A percentile compares a stretch with the other conserved stretches of the same genome.
phyloP scores from a whole-genome alignment of 2,797 vertebrate genomes.

The Petrocephalus schoutedeni region DNA sequence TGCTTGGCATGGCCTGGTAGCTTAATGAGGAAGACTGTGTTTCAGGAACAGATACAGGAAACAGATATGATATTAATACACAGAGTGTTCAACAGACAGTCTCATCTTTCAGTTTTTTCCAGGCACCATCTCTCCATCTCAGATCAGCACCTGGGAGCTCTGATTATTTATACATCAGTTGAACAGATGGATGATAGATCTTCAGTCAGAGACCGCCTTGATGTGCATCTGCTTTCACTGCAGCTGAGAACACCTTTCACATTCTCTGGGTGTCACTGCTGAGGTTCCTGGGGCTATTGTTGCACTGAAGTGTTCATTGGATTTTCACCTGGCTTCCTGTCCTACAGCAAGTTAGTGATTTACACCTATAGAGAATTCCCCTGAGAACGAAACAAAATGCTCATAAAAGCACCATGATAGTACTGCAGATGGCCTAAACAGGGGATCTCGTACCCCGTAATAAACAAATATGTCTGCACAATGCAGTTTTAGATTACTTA shows the following conservation, averaged over 20 bases:
- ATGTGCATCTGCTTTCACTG: not conserved
- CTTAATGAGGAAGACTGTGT: not conserved
- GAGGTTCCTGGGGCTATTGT: not conserved
- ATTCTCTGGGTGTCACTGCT: not conserved
- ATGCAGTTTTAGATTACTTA: not conserved
- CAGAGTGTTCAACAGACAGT: not conserved
- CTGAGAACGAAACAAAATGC: not conserved
- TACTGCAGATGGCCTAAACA: not conserved
- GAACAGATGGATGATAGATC: slow-evolving; percentile 1
- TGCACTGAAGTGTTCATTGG: not conserved
- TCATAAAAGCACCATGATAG: not conserved
- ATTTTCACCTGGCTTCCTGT: not conserved
- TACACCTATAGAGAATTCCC: not conserved
- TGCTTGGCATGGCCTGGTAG: not conserved
- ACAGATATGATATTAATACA: not conserved
- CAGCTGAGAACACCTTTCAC: not conserved
- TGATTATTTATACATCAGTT: not conserved
- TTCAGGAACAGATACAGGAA: not conserved
- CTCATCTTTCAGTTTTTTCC: not conserved
- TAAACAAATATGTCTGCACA: not conserved
- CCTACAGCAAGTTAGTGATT: not conserved
- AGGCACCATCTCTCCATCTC: not conserved
- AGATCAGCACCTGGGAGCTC: not conserved
- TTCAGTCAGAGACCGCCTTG: not conserved
- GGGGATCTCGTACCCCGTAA: not conserved